Percentiles rank a stretch among this genome's conserved stretches.
Evolutionary conservation across 2,113 vertebrate genomes (phyloP).

Genomic region (Callopanchax toddi): DNA sequence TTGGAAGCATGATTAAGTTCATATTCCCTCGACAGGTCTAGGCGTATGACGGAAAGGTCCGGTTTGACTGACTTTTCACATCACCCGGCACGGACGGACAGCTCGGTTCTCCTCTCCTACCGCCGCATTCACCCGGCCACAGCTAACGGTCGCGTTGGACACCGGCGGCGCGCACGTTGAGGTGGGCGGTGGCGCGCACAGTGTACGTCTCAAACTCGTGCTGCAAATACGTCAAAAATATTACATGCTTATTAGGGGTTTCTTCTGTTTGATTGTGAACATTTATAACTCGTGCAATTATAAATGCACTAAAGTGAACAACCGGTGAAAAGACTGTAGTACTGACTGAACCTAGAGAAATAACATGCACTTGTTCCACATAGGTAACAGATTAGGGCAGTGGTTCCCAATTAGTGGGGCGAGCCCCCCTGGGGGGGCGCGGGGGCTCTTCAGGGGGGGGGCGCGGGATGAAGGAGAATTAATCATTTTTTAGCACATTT

Average conservation of each 20-base stretch:
- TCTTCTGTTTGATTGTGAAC: neutral
- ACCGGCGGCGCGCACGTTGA: slow-evolving; percentile 71
- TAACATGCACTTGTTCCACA: too few species aligned
- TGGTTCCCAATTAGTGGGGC: too few species aligned
- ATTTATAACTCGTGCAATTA: too few species aligned
- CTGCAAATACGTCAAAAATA: neutral
- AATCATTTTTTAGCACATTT: too few species aligned
- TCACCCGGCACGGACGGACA: slow-evolving; percentile 65
- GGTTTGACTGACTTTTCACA: slow-evolving; percentile 62
- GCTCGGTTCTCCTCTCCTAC: slow-evolving; percentile 74
- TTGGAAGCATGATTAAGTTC: slow-evolving; percentile 25
- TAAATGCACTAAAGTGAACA: too few species aligned
- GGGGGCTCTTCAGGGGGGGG: too few species aligned
- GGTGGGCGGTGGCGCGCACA: slow-evolving; percentile 37
- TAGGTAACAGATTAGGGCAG: too few species aligned
- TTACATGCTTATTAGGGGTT: neutral
- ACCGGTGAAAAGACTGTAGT: too few species aligned
- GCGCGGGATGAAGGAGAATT: too few species aligned
- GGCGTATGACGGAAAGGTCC: neutral
- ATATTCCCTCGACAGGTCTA: slow-evolving; percentile 6
- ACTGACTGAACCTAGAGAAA: too few species aligned
- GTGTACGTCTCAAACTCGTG: slow-evolving; percentile 2
- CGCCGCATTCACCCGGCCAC: slow-evolving; percentile 63
- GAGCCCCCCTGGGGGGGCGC: too few species aligned
- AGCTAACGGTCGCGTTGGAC: slow-evolving; percentile 66